Percentiles rank a stretch among this genome's conserved stretches.
Conservation (phyloP, 1,140 invertebrate genomes). For the Elymnias hypermnestra region DNA sequence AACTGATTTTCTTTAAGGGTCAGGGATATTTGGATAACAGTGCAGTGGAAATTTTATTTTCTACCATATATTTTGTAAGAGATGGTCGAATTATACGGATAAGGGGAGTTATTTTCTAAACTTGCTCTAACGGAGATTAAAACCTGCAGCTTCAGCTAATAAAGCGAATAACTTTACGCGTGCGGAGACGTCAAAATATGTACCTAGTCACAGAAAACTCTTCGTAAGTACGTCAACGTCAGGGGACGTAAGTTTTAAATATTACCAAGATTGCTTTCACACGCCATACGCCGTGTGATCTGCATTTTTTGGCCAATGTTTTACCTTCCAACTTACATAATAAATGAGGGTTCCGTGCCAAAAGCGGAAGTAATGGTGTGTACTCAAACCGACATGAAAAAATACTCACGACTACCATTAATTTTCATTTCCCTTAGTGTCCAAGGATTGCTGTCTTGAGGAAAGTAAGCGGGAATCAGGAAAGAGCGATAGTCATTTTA, state of each 20-base stretch:
- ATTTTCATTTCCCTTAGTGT: constrained; percentile 70
- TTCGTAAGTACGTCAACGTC: neutral
- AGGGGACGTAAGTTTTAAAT: neutral
- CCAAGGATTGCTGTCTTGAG: constrained; percentile 61
- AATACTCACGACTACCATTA: constrained; percentile 69
- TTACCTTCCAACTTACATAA: constrained; percentile 57
- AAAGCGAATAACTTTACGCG: too few relatives aligned
- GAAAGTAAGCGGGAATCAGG: constrained; percentile 39
- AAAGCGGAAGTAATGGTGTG: constrained; percentile 70
- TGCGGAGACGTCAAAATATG: too few relatives aligned
- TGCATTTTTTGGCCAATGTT: constrained; percentile 42
- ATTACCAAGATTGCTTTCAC: neutral
- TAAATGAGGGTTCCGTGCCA: constrained; percentile 65
- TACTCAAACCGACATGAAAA: constrained; percentile 73
- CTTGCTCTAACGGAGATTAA: too few relatives aligned
- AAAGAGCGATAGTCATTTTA: constrained; percentile 44
- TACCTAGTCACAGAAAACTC: too few relatives aligned
- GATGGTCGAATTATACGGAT: too few relatives aligned
- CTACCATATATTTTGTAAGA: too few relatives aligned
- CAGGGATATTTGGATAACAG: too few relatives aligned
- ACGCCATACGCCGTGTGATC: constrained; percentile 36
- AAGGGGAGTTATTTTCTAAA: too few relatives aligned
- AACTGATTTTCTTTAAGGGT: too few relatives aligned
- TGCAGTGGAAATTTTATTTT: too few relatives aligned
- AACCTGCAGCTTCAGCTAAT: too few relatives aligned